Conservation (phyloP, 92 coral and sea anemone species). For the Virgularia gustaviana region DNA sequence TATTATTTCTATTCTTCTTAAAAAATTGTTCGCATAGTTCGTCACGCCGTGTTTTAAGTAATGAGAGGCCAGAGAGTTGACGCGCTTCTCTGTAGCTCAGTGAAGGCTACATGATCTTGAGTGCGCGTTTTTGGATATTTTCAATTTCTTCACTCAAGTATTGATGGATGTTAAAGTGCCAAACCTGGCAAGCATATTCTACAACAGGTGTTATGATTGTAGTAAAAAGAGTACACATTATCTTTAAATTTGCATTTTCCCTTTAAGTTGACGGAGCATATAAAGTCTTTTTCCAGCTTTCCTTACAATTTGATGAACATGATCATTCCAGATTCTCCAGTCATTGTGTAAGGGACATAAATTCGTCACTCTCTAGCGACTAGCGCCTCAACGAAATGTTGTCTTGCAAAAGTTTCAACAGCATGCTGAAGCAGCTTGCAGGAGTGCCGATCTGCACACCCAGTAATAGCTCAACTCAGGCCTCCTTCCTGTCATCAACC, state of each 20-base stretch:
- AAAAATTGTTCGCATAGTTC: no score
- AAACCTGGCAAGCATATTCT: background rate
- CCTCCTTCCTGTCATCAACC: no score
- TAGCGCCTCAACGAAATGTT: no score
- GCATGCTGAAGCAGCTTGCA: no score
- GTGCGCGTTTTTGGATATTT: background rate
- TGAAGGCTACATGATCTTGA: background rate
- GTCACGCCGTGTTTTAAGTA: no score
- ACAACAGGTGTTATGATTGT: conserved; percentile 3
- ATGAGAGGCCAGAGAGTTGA: background rate
- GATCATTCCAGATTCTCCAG: conserved; percentile 18
- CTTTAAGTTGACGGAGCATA: background rate
- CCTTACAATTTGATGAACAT: background rate
- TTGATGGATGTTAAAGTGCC: background rate
- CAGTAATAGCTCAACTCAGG: no score
- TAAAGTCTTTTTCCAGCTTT: conserved; percentile 19
- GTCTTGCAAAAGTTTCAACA: no score
- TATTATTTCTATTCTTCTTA: no score
- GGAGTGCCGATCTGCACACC: no score
- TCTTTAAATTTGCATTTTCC: no score
- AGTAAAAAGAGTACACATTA: background rate
- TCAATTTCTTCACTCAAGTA: conserved; percentile 1
- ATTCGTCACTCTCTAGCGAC: no score
- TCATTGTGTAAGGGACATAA: no score
- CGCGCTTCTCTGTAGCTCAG: background rate